Evolutionary conservation across 2,888 invertebrate species (phyloP).

Genomic region (Parapristionchus giblindavisi): DNA sequence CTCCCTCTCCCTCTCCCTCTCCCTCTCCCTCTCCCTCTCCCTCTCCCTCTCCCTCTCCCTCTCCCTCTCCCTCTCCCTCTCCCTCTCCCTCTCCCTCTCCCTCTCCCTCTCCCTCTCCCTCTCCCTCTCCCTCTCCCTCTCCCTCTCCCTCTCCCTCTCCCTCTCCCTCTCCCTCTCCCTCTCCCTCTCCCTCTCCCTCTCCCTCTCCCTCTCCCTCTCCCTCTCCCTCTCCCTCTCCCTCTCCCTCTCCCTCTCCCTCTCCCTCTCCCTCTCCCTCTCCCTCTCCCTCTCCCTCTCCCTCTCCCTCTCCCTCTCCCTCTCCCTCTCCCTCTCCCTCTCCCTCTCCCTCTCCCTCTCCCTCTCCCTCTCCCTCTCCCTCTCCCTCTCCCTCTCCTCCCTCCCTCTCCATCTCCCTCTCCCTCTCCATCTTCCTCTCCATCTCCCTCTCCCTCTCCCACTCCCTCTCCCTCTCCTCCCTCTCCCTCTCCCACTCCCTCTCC

Average conservation of each 20-base stretch:
- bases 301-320: neutral
- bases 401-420: too few relatives aligned
- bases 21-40: slow-evolving; percentile 11
- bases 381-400: neutral
- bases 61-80: slow-evolving; percentile 3
- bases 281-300: neutral
- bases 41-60: slow-evolving; percentile 11
- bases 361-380: neutral
- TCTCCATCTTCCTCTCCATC: too few relatives aligned
- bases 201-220: neutral
- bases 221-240: neutral
- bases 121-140: slow-evolving; percentile 11
- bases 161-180: too few relatives aligned
- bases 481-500: neutral
- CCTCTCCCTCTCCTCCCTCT: neutral
- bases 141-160: slow-evolving; percentile 11
- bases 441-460: neutral
- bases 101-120: slow-evolving; percentile 11
- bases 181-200: neutral
- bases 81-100: slow-evolving; percentile 11
- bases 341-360: neutral
- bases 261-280: neutral
- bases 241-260: neutral
- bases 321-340: neutral
- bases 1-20: slow-evolving; percentile 11